A percentile compares a stretch with the other conserved stretches of the same genome.
These are phyloP conservation scores for Lithophane leautieri DNA, from an alignment of 2,888 invertebrate species.

Conservation along the genomic window DNA sequence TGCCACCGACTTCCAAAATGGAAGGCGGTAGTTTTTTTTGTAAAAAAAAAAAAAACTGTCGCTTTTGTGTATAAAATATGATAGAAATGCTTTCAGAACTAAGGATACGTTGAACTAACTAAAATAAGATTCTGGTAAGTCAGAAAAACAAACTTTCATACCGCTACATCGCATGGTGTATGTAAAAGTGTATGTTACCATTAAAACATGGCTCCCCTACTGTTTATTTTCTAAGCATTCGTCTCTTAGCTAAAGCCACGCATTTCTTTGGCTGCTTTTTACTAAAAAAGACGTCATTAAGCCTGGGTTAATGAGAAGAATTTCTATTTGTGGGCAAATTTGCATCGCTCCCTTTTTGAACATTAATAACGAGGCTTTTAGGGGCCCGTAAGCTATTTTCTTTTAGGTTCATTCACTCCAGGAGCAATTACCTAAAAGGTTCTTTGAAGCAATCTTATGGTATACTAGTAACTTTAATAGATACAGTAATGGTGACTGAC, in stretches of 20 bases:
- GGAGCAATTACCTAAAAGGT: background rate
- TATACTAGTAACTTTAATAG: background rate
- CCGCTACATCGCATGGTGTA: too few relatives aligned
- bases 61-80: too few relatives aligned
- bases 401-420: slow-evolving; percentile 13
- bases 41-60: too few relatives aligned
- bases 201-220: slow-evolving; percentile 46
- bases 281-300: slow-evolving; percentile 71
- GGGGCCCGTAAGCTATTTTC: slow-evolving; percentile 47
- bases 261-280: slow-evolving; percentile 66
- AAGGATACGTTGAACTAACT: too few relatives aligned
- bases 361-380: slow-evolving; percentile 68
- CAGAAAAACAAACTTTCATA: too few relatives aligned
- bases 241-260: slow-evolving; percentile 64
- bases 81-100: too few relatives aligned
- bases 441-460: background rate
- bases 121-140: too few relatives aligned
- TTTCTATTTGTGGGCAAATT: slow-evolving; percentile 71
- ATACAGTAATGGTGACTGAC: too few relatives aligned
- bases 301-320: slow-evolving; percentile 71
- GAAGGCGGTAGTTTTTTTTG: too few relatives aligned
- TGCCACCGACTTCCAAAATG: too few relatives aligned
- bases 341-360: slow-evolving; percentile 65
- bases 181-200: background rate
- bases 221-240: slow-evolving; percentile 65